Evolutionary conservation across 2,888 invertebrate genomes (phyloP).

Genomic region (Dysmachus trigonus): DNA sequence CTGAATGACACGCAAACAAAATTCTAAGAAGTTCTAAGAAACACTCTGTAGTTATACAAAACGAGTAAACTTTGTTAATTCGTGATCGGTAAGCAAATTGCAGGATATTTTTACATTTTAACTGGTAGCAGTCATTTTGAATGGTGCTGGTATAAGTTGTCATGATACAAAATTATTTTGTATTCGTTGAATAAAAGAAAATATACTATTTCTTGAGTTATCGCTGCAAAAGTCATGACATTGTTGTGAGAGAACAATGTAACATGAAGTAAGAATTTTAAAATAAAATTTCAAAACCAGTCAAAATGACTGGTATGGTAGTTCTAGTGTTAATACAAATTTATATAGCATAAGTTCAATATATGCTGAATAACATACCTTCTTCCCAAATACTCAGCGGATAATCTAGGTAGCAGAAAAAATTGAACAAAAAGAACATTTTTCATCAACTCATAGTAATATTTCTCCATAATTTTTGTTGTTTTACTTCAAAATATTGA

Average conservation of each 20-base stretch:
- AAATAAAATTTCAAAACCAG: constrained; percentile 2
- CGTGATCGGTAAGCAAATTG: neutral
- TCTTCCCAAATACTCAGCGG: too few species aligned
- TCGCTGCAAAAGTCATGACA: constrained; percentile 33
- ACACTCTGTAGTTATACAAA: constrained; percentile 20
- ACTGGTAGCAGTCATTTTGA: neutral
- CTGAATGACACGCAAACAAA: neutral
- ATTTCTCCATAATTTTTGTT: too few species aligned
- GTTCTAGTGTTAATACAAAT: constrained; percentile 16
- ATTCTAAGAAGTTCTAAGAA: neutral
- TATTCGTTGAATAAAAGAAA: constrained; percentile 27
- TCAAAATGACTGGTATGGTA: constrained; percentile 23
- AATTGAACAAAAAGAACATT: too few species aligned
- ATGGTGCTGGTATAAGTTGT: constrained; percentile 19
- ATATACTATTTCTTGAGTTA: constrained; percentile 34
- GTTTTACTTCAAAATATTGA: too few species aligned
- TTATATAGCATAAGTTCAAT: too few species aligned
- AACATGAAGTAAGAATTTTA: constrained; percentile 14
- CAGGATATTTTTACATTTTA: constrained; percentile 1
- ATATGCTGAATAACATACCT: too few species aligned
- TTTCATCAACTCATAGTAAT: too few species aligned
- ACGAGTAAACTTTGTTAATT: constrained; percentile 28
- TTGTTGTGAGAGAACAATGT: constrained; percentile 10
- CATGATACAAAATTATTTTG: constrained; percentile 28
- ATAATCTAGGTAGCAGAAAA: too few species aligned